phyloP scores from a whole-genome alignment of 2,888 invertebrate genomes.

The Drosophila siamana region DNA sequence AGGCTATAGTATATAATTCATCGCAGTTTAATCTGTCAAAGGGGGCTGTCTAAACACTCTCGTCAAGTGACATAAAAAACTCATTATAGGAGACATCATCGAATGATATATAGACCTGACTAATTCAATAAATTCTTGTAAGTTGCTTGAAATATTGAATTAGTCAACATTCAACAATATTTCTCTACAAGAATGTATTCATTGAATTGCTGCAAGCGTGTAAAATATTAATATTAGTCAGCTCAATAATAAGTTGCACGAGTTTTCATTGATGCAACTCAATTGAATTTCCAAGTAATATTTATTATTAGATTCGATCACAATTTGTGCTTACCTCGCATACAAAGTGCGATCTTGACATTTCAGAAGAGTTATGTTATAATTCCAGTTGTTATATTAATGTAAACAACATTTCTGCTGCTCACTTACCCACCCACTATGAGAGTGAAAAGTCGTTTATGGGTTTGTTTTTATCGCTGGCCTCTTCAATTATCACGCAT shows the following conservation, averaged over 20 bases:
- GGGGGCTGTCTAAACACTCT: constrained; percentile 24
- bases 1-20: constrained; percentile 20
- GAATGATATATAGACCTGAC: constrained; percentile 27
- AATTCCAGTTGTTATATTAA: constrained; percentile 21
- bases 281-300: constrained; percentile 3
- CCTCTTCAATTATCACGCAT: constrained; percentile 56
- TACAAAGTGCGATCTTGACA: constrained; percentile 22
- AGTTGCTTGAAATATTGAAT: not conserved
- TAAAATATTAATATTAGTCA: not conserved
- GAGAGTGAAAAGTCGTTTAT: constrained; percentile 21
- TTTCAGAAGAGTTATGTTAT: constrained; percentile 23
- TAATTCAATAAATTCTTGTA: constrained; percentile 15
- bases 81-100: constrained; percentile 35
- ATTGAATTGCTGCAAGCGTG: not conserved
- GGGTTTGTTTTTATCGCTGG: constrained; percentile 21
- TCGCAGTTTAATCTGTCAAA: constrained; percentile 32
- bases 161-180: constrained; percentile 3
- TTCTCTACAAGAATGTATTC: constrained; percentile 16
- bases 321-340: constrained; percentile 2
- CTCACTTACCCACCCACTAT: constrained; percentile 37
- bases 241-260: not conserved
- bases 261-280: constrained; percentile 14
- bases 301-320: constrained; percentile 6
- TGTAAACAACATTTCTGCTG: constrained; percentile 35
- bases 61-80: constrained; percentile 35